Percentiles rank a stretch among this genome's conserved stretches.
These are phyloP conservation scores for Etia nguti DNA, from an alignment of 2,113 vertebrate genomes.

Conservation along the genomic window DNA sequence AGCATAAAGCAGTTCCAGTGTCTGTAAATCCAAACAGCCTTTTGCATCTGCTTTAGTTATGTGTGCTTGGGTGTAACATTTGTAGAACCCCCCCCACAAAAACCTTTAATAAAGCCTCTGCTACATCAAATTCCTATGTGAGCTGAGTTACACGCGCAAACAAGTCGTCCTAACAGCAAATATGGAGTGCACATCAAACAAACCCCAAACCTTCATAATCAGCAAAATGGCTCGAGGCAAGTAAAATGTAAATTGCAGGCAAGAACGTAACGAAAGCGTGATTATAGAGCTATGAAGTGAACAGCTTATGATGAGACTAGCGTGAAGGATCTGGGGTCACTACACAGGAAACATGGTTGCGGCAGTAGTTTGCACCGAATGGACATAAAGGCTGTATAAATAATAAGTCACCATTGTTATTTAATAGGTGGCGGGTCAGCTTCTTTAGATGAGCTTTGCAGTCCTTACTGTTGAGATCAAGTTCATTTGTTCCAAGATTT, in stretches of 20 bases:
- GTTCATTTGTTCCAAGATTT: background rate
- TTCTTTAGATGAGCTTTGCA: background rate
- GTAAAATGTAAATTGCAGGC: background rate
- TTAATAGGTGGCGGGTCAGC: background rate
- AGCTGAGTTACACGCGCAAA: background rate
- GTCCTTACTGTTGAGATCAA: background rate
- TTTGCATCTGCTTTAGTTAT: background rate
- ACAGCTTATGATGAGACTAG: slow-evolving; percentile 13
- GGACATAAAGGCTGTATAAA: background rate
- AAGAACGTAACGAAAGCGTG: background rate
- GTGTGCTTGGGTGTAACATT: background rate
- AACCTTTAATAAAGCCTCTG: background rate
- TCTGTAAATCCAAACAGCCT: background rate
- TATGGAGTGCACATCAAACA: background rate
- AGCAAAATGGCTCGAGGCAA: background rate
- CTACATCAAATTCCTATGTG: background rate
- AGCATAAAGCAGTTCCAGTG: background rate
- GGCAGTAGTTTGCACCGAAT: background rate
- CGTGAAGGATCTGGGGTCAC: background rate
- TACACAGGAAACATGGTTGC: background rate
- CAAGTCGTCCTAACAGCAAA: background rate
- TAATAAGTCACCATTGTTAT: background rate
- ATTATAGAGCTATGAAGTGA: background rate
- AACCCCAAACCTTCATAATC: background rate
- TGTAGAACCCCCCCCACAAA: background rate